Percentiles rank a stretch among this genome's conserved stretches.
Evolutionary conservation across 2,113 vertebrate genomes (phyloP).

Genomic region (Oreochromis tanganicae): DNA sequence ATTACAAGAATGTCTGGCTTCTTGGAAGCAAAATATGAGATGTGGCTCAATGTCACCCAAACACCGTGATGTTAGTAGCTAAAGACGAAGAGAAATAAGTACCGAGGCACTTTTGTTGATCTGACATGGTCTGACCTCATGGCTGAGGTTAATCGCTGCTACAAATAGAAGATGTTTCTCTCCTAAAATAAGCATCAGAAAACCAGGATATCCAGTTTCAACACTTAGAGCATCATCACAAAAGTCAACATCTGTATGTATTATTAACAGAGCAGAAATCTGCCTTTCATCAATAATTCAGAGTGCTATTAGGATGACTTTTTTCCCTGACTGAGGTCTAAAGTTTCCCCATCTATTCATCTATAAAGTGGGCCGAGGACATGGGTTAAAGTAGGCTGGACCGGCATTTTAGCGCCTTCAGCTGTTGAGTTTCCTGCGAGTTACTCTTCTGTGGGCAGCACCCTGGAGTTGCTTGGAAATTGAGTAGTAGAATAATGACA

Average conservation of each 20-base stretch:
- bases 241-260: neutral
- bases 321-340: neutral
- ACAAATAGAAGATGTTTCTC: neutral
- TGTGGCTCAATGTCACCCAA: neutral
- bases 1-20: neutral
- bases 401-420: neutral
- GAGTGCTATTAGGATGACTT: neutral
- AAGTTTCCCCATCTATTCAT: neutral
- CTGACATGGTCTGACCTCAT: neutral
- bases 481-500: neutral
- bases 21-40: neutral
- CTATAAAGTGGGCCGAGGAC: neutral
- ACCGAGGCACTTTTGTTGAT: neutral
- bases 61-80: neutral
- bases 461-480: neutral
- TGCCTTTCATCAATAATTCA: neutral
- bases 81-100: neutral
- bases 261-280: neutral
- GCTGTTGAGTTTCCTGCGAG: neutral
- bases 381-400: neutral
- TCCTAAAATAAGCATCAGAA: neutral
- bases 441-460: neutral
- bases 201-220: neutral
- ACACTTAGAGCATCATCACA: neutral
- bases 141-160: neutral